phyloP scores from a whole-genome alignment of 2,888 invertebrate genomes.

The Himalopsyche japonica region DNA sequence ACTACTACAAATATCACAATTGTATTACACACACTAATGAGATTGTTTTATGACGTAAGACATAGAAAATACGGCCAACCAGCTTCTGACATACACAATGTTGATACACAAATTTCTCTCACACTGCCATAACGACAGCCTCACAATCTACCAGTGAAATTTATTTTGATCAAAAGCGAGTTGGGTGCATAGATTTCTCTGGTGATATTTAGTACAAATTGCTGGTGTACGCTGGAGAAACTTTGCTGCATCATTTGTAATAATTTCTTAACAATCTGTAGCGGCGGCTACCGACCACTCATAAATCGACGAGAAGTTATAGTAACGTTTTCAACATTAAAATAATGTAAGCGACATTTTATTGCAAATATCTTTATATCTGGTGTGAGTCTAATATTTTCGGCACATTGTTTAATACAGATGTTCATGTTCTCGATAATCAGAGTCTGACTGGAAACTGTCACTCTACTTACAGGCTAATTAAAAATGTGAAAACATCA shows the following conservation, averaged over 20 bases:
- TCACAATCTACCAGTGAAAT: not conserved
- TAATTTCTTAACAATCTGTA: slow-evolving; percentile 20
- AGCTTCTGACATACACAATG: not conserved
- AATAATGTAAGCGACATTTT: not conserved
- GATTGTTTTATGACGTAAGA: slow-evolving; percentile 2
- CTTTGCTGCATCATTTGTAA: slow-evolving; percentile 2
- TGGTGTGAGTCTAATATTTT: too few relatives aligned
- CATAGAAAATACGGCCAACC: not conserved
- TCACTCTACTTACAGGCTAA: too few relatives aligned
- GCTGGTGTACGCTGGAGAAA: not conserved
- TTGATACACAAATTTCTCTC: not conserved
- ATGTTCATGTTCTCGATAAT: too few relatives aligned
- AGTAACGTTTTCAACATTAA: not conserved
- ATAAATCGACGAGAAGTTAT: slow-evolving; percentile 18
- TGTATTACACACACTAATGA: not conserved
- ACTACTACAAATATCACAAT: not conserved
- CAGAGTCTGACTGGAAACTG: too few relatives aligned
- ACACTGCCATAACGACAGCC: not conserved
- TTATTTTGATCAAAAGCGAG: not conserved
- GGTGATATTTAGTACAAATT: not conserved
- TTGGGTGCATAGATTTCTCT: not conserved
- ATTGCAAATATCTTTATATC: too few relatives aligned
- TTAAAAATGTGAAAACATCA: too few relatives aligned
- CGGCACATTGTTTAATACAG: too few relatives aligned
- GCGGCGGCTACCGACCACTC: slow-evolving; percentile 12